A percentile compares a stretch with the other conserved stretches of the same genome.
These are phyloP conservation scores for Oostethus manadensis DNA, from an alignment of 2,113 vertebrate species.

Conservation along the genomic window DNA sequence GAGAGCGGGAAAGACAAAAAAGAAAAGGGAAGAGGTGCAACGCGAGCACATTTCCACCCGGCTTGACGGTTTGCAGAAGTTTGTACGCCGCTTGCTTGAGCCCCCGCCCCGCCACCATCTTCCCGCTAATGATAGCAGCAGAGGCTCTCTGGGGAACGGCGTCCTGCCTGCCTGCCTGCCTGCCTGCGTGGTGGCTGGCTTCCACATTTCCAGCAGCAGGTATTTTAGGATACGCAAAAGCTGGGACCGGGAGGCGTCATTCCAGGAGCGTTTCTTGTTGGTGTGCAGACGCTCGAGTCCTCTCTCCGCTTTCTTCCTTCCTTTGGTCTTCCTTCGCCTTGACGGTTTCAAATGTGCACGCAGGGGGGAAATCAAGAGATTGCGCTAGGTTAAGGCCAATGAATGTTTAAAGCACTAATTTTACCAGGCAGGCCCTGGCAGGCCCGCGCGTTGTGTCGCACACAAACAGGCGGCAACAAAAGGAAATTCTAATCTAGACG, in stretches of 20 bases:
- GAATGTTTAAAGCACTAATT: conserved; percentile 80
- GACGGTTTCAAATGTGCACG: too few relatives aligned
- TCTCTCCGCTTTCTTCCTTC: background rate
- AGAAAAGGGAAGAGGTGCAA: conserved; percentile 43
- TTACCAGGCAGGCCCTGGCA: conserved; percentile 61
- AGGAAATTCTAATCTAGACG: conserved; percentile 75
- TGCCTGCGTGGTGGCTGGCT: conserved; percentile 44
- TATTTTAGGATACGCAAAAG: conserved; percentile 77
- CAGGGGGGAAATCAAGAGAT: conserved; percentile 63
- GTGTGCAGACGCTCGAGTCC: conserved; percentile 60
- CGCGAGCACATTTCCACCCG: conserved; percentile 67
- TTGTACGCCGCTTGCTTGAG: conserved; percentile 79
- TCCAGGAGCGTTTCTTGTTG: conserved; percentile 67
- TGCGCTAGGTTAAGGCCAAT: conserved; percentile 73
- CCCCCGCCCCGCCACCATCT: conserved; percentile 56
- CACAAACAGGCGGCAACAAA: conserved; percentile 75
- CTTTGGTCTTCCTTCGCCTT: too few relatives aligned
- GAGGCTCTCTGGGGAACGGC: conserved; percentile 75
- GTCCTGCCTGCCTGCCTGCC: conserved; percentile 54
- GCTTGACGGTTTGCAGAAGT: conserved; percentile 82
- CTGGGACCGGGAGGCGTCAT: conserved; percentile 70
- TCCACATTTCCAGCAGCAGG: conserved; percentile 67
- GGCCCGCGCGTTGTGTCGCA: conserved; percentile 70
- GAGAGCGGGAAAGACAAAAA: conserved; percentile 23
- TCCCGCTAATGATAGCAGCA: conserved; percentile 78